Evolutionary conservation across 2,888 invertebrate species (phyloP).

Genomic region (Meloe dianella): DNA sequence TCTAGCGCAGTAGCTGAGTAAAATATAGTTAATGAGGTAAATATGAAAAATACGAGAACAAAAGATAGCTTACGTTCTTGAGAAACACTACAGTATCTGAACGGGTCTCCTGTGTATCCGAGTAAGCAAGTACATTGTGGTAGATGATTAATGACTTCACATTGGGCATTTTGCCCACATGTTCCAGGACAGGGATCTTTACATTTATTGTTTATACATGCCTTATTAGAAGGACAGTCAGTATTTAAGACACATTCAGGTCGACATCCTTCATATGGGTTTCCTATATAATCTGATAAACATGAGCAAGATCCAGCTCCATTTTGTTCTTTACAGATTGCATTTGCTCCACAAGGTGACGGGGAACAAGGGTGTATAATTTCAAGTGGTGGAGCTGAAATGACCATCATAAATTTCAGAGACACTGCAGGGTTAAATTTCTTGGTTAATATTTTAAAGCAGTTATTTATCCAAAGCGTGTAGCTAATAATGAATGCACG

Average conservation of each 20-base stretch:
- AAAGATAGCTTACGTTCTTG: constrained; percentile 52
- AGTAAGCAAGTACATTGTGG: constrained; percentile 71
- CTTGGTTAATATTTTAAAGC: neutral
- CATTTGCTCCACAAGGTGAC: constrained; percentile 76
- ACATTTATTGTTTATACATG: constrained; percentile 78
- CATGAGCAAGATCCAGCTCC: constrained; percentile 74
- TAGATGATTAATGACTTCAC: constrained; percentile 75
- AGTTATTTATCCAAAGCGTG: constrained; percentile 3
- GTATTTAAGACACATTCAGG: constrained; percentile 77
- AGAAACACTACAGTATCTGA: constrained; percentile 53
- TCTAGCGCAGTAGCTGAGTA: constrained; percentile 14
- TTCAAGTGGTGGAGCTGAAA: constrained; percentile 47
- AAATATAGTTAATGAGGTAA: constrained; percentile 15
- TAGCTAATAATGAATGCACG: constrained; percentile 26
- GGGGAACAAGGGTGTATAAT: constrained; percentile 66
- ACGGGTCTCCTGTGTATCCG: constrained; percentile 70
- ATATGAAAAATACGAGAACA: neutral
- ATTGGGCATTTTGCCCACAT: constrained; percentile 77
- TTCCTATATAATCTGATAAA: constrained; percentile 73
- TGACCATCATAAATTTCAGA: neutral
- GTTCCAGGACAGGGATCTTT: constrained; percentile 80
- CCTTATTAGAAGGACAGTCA: constrained; percentile 74
- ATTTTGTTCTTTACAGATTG: constrained; percentile 68
- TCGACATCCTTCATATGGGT: constrained; percentile 78
- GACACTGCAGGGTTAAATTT: neutral